Percentiles rank a stretch among this genome's conserved stretches.
Evolutionary conservation across 2,113 vertebrate genomes (phyloP).

Genomic region (Dascyllus trimaculatus): DNA sequence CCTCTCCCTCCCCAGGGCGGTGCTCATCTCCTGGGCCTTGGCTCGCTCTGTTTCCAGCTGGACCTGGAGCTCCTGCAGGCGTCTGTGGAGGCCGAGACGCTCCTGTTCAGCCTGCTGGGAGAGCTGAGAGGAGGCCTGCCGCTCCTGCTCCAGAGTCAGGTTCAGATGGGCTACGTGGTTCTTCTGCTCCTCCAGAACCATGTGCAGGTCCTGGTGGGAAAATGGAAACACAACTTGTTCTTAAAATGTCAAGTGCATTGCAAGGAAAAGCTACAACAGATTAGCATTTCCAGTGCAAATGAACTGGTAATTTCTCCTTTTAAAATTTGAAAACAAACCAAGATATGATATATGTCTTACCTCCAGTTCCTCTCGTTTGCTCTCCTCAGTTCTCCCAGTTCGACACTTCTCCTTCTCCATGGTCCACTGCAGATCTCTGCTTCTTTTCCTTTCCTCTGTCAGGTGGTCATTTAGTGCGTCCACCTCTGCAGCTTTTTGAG

Average conservation of each 20-base stretch:
- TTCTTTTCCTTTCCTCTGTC: constrained; percentile 88
- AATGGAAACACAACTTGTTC: background rate
- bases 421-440: constrained; percentile 92
- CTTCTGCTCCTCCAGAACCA: constrained; percentile 89
- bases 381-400: constrained; percentile 84
- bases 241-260: background rate
- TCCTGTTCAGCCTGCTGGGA: constrained; percentile 88
- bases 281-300: background rate
- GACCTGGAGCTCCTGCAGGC: constrained; percentile 89
- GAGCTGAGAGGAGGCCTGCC: constrained; percentile 83
- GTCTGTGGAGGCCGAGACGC: constrained; percentile 81
- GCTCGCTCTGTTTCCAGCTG: constrained; percentile 91
- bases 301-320: background rate
- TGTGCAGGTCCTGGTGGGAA: constrained; percentile 88
- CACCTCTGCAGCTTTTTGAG: constrained; percentile 89
- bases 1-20: constrained; percentile 87
- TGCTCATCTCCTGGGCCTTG: constrained; percentile 87
- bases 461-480: constrained; percentile 89
- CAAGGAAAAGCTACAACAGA: no score
- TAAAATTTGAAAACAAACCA: no score
- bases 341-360: constrained; percentile 72
- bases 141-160: constrained; percentile 87
- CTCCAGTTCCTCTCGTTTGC: constrained; percentile 91
- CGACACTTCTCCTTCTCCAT: constrained; percentile 91
- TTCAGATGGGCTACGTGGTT: constrained; percentile 83